Evolutionary conservation across 2,113 vertebrate species (phyloP).

Genomic region (Canis aureus): DNA sequence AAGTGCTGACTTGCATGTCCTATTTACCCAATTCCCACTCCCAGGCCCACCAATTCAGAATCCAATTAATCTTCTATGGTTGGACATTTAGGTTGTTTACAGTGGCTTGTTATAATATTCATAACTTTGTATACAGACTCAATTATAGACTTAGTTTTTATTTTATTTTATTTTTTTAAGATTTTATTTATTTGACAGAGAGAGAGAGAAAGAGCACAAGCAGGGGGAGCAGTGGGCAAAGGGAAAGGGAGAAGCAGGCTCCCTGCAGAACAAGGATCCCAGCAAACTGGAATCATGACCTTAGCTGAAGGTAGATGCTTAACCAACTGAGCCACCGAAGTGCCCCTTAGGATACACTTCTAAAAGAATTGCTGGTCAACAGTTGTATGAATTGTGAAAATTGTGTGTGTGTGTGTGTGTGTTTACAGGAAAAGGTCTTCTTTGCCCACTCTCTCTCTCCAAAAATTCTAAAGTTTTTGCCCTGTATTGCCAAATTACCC

Average conservation of each 20-base stretch:
- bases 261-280: no score
- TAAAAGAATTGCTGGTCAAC: not conserved
- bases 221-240: no score
- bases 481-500: slow-evolving; percentile 6
- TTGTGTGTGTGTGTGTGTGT: not conserved
- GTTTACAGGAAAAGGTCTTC: not conserved
- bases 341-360: not conserved
- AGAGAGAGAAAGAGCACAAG: no score
- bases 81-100: not conserved
- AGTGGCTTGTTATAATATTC: not conserved
- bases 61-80: not conserved
- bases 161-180: no score
- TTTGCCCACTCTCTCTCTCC: not conserved
- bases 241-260: no score
- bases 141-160: not conserved
- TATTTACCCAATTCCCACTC: not conserved
- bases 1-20: not conserved
- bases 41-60: not conserved
- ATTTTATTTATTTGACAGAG: no score
- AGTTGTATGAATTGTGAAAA: not conserved
- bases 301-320: no score
- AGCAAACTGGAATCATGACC: no score
- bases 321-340: no score
- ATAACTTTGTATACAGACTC: not conserved
- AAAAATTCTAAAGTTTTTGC: not conserved